Conservation (phyloP, 2,113 vertebrate genomes). For the Charina bottae region DNA sequence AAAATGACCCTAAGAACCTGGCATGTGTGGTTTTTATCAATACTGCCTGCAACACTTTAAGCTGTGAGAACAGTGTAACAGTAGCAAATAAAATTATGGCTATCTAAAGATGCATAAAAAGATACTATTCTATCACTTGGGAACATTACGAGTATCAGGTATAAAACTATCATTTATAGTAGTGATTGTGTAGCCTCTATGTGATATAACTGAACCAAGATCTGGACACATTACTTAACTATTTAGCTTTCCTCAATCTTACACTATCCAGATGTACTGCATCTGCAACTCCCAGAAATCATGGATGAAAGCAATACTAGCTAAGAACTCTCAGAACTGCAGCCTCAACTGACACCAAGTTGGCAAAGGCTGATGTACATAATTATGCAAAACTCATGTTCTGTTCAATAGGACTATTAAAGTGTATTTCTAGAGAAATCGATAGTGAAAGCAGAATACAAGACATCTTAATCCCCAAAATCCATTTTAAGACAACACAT, state of each 20-base stretch:
- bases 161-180: not conserved
- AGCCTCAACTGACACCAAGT: not conserved
- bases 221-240: not conserved
- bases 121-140: not conserved
- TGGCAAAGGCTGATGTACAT: not conserved
- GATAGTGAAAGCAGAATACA: not conserved
- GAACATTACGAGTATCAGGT: not conserved
- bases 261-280: not conserved
- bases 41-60: not conserved
- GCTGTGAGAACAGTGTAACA: not conserved
- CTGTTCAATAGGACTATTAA: not conserved
- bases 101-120: not conserved
- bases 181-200: not conserved
- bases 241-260: constrained; percentile 28
- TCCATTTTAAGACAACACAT: not conserved
- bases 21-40: not conserved
- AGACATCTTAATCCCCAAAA: not conserved
- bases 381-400: not conserved
- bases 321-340: not conserved
- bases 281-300: not conserved
- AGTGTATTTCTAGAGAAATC: not conserved
- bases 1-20: not conserved
- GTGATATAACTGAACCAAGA: not conserved
- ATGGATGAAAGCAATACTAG: not conserved
- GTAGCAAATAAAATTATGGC: not conserved